Evolutionary conservation across 2,888 invertebrate genomes (phyloP), one percentile per base, ranked within the genome.

Genomic region (Arctia plantaginis): DNA sequence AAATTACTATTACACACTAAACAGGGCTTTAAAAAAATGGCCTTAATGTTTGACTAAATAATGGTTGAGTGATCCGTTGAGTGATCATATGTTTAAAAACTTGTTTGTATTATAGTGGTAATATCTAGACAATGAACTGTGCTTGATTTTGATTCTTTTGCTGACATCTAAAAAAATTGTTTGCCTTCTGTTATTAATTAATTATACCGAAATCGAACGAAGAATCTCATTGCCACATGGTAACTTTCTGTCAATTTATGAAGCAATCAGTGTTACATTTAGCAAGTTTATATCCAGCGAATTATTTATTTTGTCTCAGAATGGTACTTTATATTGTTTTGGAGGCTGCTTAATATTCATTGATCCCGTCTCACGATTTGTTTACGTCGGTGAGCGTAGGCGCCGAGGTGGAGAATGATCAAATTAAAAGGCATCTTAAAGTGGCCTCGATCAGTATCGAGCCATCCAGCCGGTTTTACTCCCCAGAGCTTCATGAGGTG

Each of bases 331-430:
- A 92, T 92, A 94, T 93, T 93, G 90, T 94, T 93, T 92, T 82
- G 90, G 87, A 89, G 91, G 91, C 92, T 91, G 90, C 90, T 95
- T 93, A 93, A 93, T 94, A 95, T 95, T 94, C 94, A 94, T 95
- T 92, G 94, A 92, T 93, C 90, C 91, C 92, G 87, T 90, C 90
- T 92, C 88, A 91, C 90, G 91, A 93, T 94, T 94, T 93, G 94
- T 94, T 93, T 93, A 92, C 91, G 92, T 91, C 92, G 89, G 80
- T 83, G 82, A 78, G 88, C 86, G 89, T 93, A 90, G 93, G 93
- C 91, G 93, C 91, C 88, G 87, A 87, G 79, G 83, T 85, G 86
- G 86, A 87, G 89, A 89, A 88, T 89, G 89, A 84, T 90, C 90
- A 90, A 92, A 91, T 93, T 92, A 91, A 91, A 92, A 91, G 85